phyloP scores from a whole-genome alignment of 2,888 invertebrate species.

The Harpalus rubripes region DNA sequence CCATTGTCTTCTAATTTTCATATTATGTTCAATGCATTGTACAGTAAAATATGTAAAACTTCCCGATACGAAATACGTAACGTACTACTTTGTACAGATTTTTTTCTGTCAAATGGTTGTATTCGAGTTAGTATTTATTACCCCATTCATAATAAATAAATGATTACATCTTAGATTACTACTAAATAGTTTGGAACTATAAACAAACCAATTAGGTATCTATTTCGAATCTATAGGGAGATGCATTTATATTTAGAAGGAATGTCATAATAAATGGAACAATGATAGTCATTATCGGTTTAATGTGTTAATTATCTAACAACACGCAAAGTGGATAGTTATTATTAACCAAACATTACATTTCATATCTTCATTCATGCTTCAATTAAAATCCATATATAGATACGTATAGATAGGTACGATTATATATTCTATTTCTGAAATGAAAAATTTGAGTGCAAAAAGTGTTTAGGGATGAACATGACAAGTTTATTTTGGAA shows the following conservation, averaged over 20 bases:
- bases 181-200: not conserved
- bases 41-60: not conserved
- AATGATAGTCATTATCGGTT: slow-evolving; percentile 41
- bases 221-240: slow-evolving; percentile 15
- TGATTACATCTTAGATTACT: not conserved
- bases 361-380: slow-evolving; percentile 23
- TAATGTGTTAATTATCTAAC: slow-evolving; percentile 20
- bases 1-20: not conserved
- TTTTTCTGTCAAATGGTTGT: not conserved
- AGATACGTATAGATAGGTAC: no score
- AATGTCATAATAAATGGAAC: slow-evolving; percentile 44
- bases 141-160: not conserved
- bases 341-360: slow-evolving; percentile 40
- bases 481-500: no score
- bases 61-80: no score
- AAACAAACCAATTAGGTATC: not conserved
- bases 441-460: no score
- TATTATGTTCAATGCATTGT: no score
- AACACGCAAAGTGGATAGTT: slow-evolving; percentile 33
- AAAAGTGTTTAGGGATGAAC: no score
- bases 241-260: slow-evolving; percentile 32
- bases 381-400: not conserved
- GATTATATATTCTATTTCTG: no score
- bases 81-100: not conserved
- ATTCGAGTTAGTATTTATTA: no score